Conservation (phyloP, 2,113 vertebrate species). For the Drymodes brunneopygia region DNA sequence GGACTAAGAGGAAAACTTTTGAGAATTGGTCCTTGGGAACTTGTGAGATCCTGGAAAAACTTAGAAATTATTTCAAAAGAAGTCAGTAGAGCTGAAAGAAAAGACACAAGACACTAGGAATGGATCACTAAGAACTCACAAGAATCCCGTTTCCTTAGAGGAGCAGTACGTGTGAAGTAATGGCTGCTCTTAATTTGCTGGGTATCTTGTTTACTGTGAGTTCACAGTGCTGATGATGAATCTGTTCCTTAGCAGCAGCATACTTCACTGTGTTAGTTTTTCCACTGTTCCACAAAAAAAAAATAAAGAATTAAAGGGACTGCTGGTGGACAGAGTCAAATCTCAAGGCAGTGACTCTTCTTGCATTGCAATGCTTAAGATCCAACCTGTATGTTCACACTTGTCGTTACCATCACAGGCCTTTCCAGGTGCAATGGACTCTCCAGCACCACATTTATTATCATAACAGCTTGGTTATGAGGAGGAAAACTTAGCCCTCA, state of each 20-base stretch:
- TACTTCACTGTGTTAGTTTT: background rate
- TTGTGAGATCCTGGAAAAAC: background rate
- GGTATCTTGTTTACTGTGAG: background rate
- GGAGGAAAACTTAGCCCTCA: background rate
- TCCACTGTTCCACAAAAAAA: background rate
- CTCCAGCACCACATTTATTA: background rate
- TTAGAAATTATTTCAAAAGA: background rate
- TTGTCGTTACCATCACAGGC: background rate
- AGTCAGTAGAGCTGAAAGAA: background rate
- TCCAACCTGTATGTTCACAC: background rate
- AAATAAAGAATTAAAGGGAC: background rate
- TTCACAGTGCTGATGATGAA: background rate
- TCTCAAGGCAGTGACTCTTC: background rate
- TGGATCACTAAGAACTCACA: background rate
- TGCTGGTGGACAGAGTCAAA: background rate
- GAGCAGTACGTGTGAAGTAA: background rate
- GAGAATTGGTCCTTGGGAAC: background rate
- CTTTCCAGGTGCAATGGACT: background rate
- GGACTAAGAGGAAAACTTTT: background rate
- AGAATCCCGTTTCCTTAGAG: background rate
- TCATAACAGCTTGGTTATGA: background rate
- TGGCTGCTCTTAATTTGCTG: background rate
- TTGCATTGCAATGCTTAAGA: background rate
- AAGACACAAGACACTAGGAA: background rate
- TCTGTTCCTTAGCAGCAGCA: background rate